Evolutionary conservation across 30 jellyfish, hydroid and myxozoan species (phyloP).

Genomic region (Turritopsis dohrnii): DNA sequence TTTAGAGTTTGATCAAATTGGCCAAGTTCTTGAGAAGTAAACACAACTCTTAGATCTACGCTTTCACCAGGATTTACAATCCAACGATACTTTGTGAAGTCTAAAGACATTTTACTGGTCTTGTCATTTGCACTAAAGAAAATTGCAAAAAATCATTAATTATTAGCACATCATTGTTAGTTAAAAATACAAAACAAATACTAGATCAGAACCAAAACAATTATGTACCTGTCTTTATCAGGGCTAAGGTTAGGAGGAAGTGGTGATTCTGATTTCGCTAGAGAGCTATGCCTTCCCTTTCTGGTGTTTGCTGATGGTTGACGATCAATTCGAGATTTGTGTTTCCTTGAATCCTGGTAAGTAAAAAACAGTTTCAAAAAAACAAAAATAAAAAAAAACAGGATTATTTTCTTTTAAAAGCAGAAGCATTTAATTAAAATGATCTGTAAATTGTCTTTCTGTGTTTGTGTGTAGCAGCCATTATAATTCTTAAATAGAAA

Average conservation of each 20-base stretch:
- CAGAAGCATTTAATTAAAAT: no score
- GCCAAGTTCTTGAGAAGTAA: slow-evolving; percentile 80
- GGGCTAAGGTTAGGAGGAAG: slow-evolving; percentile 72
- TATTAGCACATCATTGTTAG: no score
- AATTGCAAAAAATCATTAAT: background rate
- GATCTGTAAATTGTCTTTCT: no score
- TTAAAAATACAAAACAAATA: no score
- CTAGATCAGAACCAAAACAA: no score
- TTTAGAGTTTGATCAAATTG: slow-evolving; percentile 83
- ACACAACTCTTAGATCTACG: slow-evolving; percentile 50
- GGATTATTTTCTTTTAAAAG: background rate
- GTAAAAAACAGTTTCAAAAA: background rate
- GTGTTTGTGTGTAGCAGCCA: no score
- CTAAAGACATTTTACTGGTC: slow-evolving; percentile 25
- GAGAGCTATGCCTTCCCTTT: slow-evolving; percentile 71
- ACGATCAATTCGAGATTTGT: slow-evolving; percentile 43
- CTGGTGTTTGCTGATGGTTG: slow-evolving; percentile 62
- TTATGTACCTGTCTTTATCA: slow-evolving; percentile 24
- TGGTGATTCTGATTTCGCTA: slow-evolving; percentile 42
- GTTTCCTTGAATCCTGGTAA: slow-evolving; percentile 34
- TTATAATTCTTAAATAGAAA: no score
- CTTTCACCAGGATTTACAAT: slow-evolving; percentile 57
- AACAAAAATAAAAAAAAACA: background rate
- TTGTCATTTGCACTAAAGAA: slow-evolving; percentile 39
- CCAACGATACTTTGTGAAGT: slow-evolving; percentile 81